Conservation (phyloP, 37 sponge, comb jelly and placozoan genomes). For the Spongilla lacustris region DNA sequence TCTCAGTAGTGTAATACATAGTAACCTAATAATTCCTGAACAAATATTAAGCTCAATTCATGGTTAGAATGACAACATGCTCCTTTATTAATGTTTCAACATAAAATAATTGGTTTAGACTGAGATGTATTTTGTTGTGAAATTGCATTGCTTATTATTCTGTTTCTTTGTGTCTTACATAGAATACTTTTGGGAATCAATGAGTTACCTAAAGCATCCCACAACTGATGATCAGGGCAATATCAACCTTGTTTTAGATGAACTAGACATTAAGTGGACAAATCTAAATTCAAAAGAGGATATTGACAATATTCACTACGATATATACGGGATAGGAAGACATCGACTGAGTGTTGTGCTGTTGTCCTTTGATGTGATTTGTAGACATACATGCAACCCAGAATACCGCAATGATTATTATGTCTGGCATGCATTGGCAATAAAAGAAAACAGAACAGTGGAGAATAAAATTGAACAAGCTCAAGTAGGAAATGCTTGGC, state of each 20-base stretch:
- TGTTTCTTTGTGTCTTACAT: neutral
- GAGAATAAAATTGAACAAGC: conserved; percentile 43
- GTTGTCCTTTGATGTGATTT: conserved; percentile 26
- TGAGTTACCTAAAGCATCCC: neutral
- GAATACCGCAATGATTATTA: conserved; percentile 19
- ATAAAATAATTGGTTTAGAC: too few species aligned
- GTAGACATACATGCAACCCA: conserved; percentile 29
- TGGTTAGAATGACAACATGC: too few species aligned
- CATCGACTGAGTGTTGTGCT: conserved; percentile 21
- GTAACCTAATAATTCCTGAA: too few species aligned
- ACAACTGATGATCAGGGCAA: conserved; percentile 43
- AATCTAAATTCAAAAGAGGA: conserved; percentile 12
- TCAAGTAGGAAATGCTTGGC: conserved; percentile 39
- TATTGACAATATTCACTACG: conserved; percentile 9
- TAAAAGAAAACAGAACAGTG: conserved; percentile 44
- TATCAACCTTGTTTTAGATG: conserved; percentile 33
- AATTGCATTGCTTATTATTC: too few species aligned
- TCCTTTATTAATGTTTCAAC: too few species aligned
- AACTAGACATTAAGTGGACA: conserved; percentile 9
- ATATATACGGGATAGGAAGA: conserved; percentile 1
- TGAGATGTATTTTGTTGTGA: too few species aligned
- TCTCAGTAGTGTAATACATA: too few species aligned
- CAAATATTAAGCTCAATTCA: too few species aligned
- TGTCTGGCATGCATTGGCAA: conserved; percentile 51
- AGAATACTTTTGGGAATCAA: conserved; percentile 10